phyloP scores from a whole-genome alignment of 1,140 invertebrate species.

The Drosophila serrata region DNA sequence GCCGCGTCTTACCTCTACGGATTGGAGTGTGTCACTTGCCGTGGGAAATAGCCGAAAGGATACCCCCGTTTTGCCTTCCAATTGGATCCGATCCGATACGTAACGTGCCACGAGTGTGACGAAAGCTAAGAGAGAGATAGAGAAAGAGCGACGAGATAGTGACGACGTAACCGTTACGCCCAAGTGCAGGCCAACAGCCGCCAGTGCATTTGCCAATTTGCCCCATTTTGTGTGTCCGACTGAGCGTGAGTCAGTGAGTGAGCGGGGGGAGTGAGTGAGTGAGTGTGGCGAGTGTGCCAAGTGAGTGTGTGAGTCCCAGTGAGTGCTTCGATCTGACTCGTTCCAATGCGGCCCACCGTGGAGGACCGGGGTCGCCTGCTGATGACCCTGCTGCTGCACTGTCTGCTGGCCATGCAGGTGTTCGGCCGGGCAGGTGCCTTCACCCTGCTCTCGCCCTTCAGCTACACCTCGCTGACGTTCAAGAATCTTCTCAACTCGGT shows the following conservation, averaged over 20 bases:
- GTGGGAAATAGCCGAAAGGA: slow-evolving; percentile 36
- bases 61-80: neutral
- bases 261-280: no score
- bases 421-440: slow-evolving; percentile 72
- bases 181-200: slow-evolving; percentile 61
- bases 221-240: slow-evolving; percentile 37
- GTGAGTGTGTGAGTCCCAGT: slow-evolving; percentile 39
- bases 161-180: slow-evolving; percentile 79
- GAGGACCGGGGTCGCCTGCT: slow-evolving; percentile 47
- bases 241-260: slow-evolving; percentile 32
- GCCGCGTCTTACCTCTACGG: neutral
- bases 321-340: slow-evolving; percentile 6
- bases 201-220: slow-evolving; percentile 75
- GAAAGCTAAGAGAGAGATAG: slow-evolving; percentile 27
- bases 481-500: slow-evolving; percentile 83
- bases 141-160: slow-evolving; percentile 27
- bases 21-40: slow-evolving; percentile 4
- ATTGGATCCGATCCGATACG: slow-evolving; percentile 3
- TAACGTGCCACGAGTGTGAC: slow-evolving; percentile 24
- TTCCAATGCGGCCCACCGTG: slow-evolving; percentile 47
- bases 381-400: slow-evolving; percentile 65
- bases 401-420: slow-evolving; percentile 61
- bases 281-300: slow-evolving; percentile 27
- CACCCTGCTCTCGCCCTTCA: slow-evolving; percentile 81
- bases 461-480: slow-evolving; percentile 79